Evolutionary conservation across 1,140 invertebrate species (phyloP).

Genomic region (Panonychus citri): DNA sequence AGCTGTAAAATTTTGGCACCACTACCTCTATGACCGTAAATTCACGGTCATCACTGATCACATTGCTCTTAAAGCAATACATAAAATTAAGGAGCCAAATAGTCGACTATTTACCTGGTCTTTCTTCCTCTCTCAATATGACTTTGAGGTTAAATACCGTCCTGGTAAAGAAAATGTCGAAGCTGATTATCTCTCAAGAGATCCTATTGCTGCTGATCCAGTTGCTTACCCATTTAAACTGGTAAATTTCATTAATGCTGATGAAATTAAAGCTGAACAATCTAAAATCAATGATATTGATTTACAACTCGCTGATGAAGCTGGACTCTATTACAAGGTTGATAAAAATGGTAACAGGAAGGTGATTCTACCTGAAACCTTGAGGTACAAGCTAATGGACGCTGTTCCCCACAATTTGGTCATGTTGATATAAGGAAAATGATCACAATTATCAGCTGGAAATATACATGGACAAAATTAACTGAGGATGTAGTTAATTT

Average conservation of each 20-base stretch:
- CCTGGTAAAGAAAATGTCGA: conserved; percentile 1
- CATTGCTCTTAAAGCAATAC: neutral
- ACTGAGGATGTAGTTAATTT: neutral
- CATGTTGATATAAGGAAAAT: too few species aligned
- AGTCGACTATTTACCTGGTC: neutral
- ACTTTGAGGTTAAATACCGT: neutral
- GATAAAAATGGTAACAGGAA: neutral
- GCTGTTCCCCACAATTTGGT: too few species aligned
- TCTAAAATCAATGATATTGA: neutral
- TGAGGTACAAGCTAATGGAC: neutral
- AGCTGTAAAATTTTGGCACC: conserved; percentile 3
- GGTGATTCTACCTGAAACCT: neutral
- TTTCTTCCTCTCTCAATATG: neutral
- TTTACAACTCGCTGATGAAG: too few species aligned
- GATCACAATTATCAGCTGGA: too few species aligned
- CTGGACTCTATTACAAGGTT: neutral
- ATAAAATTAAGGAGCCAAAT: neutral
- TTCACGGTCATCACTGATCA: conserved; percentile 10
- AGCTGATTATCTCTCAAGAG: conserved; percentile 3
- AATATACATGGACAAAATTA: neutral
- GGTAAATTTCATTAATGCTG: neutral
- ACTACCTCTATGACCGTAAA: neutral
- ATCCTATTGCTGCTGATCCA: too few species aligned
- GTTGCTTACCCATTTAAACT: too few species aligned
- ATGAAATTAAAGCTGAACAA: neutral